A percentile compares a stretch with the other conserved stretches of the same genome.
These are phyloP conservation scores for Nothocercus julius DNA, from an alignment of 2,113 vertebrate genomes.

Conservation along the genomic window DNA sequence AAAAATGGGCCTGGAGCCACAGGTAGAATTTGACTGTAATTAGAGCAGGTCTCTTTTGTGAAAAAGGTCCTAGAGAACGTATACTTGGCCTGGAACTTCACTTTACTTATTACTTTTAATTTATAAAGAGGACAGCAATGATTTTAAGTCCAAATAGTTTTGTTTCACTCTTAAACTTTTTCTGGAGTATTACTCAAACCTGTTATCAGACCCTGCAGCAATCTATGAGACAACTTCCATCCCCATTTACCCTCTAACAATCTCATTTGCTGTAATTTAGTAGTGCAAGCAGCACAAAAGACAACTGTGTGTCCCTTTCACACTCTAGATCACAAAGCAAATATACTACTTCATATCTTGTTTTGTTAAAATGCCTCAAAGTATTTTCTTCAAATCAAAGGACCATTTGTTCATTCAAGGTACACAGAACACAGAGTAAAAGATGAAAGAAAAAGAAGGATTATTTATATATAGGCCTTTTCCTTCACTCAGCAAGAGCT, in stretches of 20 bases:
- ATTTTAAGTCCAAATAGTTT: background rate
- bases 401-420: background rate
- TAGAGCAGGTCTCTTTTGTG: background rate
- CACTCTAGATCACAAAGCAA: background rate
- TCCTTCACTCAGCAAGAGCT: background rate
- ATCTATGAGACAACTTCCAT: background rate
- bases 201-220: background rate
- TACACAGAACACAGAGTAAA: background rate
- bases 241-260: background rate
- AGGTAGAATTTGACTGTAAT: background rate
- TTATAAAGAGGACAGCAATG: background rate
- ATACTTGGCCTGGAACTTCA: background rate
- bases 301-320: accelerated
- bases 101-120: background rate
- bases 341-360: background rate
- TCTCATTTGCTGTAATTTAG: background rate
- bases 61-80: background rate
- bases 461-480: background rate
- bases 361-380: background rate
- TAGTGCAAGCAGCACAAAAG: background rate
- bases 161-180: background rate
- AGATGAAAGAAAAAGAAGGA: background rate
- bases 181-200: background rate
- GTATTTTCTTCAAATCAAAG: background rate
- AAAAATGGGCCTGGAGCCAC: background rate